A percentile compares a stretch with the other conserved stretches of the same genome.
Conservation (phyloP, 2,113 vertebrate species). For the Fulmarus glacialis region DNA sequence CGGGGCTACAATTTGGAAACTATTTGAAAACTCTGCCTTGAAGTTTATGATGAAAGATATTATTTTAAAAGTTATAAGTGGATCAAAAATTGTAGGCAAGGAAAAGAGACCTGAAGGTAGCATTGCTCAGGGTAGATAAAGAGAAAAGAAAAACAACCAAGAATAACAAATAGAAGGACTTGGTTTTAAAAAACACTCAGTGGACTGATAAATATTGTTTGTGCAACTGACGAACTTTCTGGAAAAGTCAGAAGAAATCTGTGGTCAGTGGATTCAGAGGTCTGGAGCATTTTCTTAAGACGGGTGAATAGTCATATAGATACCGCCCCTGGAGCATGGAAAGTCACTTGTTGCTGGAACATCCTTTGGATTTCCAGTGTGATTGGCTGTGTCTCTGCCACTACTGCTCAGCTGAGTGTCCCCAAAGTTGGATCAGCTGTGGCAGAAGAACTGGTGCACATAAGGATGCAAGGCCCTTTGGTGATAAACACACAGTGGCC, state of each 20-base stretch:
- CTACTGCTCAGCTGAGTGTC: not conserved
- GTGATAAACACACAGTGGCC: not conserved
- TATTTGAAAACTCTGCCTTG: not conserved
- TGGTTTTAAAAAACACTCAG: not conserved
- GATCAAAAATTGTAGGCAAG: not conserved
- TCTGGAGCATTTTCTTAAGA: not conserved
- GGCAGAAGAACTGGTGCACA: not conserved
- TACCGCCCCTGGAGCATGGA: accelerated
- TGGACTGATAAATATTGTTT: not conserved
- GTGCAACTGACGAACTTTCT: not conserved
- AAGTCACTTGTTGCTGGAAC: not conserved
- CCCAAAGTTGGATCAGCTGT: not conserved
- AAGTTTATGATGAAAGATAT: not conserved
- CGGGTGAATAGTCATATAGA: not conserved
- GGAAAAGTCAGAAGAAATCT: not conserved
- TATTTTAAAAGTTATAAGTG: not conserved
- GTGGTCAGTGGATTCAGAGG: not conserved
- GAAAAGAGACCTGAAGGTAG: constrained; percentile 9
- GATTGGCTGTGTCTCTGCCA: not conserved
- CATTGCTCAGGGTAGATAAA: not conserved
- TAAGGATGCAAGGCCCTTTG: not conserved
- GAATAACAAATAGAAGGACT: constrained; percentile 31
- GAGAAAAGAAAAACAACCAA: constrained; percentile 24
- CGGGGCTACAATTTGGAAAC: not conserved
- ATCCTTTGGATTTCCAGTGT: not conserved